Evolutionary conservation across 2,113 vertebrate species (phyloP).

Genomic region (Rhynchomys soricoides): DNA sequence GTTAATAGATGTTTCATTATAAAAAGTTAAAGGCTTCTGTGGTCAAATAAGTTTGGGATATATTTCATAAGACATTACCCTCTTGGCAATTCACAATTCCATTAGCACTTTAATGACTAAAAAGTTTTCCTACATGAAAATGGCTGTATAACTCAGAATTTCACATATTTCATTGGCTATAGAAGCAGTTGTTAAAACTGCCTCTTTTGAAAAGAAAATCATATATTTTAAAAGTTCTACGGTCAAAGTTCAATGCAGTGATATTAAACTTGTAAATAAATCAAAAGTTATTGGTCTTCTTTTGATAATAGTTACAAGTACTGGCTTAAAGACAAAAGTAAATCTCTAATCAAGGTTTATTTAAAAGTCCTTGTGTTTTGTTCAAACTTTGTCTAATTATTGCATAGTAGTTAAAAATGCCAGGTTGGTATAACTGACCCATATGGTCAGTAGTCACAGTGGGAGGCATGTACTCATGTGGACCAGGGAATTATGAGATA

Average conservation of each 20-base stretch:
- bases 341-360: neutral
- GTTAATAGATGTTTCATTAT: slow-evolving; percentile 67
- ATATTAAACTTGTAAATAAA: neutral
- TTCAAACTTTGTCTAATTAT: neutral
- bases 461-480: neutral
- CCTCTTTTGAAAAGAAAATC: neutral
- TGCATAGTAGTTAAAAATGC: neutral
- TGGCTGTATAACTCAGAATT: slow-evolving; percentile 28
- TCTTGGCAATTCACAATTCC: slow-evolving; percentile 64
- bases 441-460: neutral
- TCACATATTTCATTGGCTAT: neutral
- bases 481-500: neutral
- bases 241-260: neutral
- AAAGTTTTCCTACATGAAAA: slow-evolving; percentile 61
- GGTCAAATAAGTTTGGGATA: slow-evolving; percentile 68
- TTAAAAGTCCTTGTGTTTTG: neutral
- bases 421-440: neutral
- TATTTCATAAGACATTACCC: slow-evolving; percentile 67
- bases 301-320: neutral
- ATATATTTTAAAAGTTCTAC: neutral
- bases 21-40: slow-evolving; percentile 53
- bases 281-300: neutral
- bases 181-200: slow-evolving; percentile 45
- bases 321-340: neutral
- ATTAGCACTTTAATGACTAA: slow-evolving; percentile 65